These are phyloP conservation scores for Psettodes erumei DNA, from an alignment of 2,113 vertebrate species.

Conservation along the genomic window DNA sequence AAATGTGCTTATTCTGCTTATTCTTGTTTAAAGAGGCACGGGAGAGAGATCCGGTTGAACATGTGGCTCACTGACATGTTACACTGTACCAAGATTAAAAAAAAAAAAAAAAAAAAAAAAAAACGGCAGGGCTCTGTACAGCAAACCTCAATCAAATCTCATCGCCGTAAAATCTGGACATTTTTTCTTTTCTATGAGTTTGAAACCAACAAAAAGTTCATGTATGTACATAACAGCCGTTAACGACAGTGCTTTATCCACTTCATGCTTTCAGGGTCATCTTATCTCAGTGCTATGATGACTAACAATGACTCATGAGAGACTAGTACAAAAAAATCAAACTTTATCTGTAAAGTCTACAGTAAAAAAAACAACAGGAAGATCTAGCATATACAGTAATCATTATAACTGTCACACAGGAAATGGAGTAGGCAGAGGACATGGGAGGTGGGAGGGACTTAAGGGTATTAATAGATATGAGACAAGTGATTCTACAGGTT, in stretches of 20 bases:
- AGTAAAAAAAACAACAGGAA: slow-evolving; percentile 66
- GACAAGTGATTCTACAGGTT: slow-evolving; percentile 72
- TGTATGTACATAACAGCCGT: background rate
- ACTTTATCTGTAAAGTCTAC: slow-evolving; percentile 54
- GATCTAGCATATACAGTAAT: slow-evolving; percentile 55
- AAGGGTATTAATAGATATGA: slow-evolving; percentile 69
- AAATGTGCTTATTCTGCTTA: background rate
- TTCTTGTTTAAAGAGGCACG: background rate
- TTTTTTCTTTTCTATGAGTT: background rate
- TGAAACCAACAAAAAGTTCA: slow-evolving; percentile 1
- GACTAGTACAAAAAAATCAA: slow-evolving; percentile 44
- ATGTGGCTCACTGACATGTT: background rate
- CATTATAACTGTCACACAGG: slow-evolving; percentile 69
- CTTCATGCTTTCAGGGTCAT: slow-evolving; percentile 48
- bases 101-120: background rate
- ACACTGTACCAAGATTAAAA: background rate
- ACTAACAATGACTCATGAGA: slow-evolving; percentile 71
- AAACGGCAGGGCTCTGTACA: background rate
- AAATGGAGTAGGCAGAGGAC: slow-evolving; percentile 71
- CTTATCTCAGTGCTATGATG: slow-evolving; percentile 61
- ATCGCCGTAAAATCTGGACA: background rate
- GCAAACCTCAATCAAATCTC: background rate
- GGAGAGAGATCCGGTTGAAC: background rate
- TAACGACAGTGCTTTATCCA: slow-evolving; percentile 75
- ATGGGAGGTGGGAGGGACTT: slow-evolving; percentile 54